Percentiles rank a stretch among this genome's conserved stretches.
Conservation (phyloP, 1,140 invertebrate species). For the Phortica variegata region DNA sequence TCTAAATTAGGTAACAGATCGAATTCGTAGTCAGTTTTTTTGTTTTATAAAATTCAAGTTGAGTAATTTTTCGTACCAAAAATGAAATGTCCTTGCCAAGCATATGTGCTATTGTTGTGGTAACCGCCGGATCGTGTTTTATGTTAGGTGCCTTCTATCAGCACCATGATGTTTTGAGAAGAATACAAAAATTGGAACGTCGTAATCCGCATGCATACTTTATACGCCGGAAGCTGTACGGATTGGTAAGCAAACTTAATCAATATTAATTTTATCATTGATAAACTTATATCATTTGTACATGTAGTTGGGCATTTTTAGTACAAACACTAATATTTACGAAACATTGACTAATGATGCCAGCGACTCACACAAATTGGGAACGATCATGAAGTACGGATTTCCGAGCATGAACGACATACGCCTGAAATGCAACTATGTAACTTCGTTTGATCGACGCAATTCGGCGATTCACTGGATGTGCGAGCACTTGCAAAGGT, state of each 20-base stretch:
- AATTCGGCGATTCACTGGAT: conserved; percentile 93
- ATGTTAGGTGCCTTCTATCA: conserved; percentile 42
- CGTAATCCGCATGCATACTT: conserved; percentile 38
- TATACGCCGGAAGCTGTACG: conserved; percentile 34
- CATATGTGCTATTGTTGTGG: conserved; percentile 27
- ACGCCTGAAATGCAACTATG: conserved; percentile 84
- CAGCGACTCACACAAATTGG: conserved; percentile 21
- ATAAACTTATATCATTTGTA: too few species aligned
- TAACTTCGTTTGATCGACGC: conserved; percentile 89
- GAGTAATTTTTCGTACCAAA: too few species aligned
- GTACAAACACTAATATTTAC: background rate
- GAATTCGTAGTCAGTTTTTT: too few species aligned
- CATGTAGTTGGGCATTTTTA: conserved; percentile 29
- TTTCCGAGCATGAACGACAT: conserved; percentile 89
- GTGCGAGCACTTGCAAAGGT: conserved; percentile 88
- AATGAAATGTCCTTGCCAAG: conserved; percentile 11
- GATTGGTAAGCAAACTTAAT: conserved; percentile 13
- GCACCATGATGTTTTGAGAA: conserved; percentile 33
- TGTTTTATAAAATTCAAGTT: too few species aligned
- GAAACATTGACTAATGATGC: background rate
- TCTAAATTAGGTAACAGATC: too few species aligned
- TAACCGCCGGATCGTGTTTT: conserved; percentile 39
- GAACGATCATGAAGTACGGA: conserved; percentile 83
- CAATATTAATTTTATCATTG: background rate
- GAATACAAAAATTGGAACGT: conserved; percentile 30